These are phyloP conservation scores for Tokudaia muenninki DNA, from an alignment of 2,797 vertebrate species.

Conservation along the genomic window DNA sequence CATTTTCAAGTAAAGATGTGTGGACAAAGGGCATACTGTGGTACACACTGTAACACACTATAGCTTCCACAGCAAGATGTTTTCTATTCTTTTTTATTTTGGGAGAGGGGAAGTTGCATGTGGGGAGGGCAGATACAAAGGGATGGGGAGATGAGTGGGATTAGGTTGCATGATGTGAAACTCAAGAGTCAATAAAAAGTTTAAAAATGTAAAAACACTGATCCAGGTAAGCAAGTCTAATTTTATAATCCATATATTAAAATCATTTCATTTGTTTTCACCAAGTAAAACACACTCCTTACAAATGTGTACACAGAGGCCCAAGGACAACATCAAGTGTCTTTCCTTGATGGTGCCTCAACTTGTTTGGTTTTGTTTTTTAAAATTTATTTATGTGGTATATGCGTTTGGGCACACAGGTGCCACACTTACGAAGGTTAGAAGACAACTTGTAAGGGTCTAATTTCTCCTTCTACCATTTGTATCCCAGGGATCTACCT, in stretches of 20 bases:
- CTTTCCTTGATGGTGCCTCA: neutral
- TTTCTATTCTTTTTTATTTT: neutral
- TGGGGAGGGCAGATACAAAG: neutral
- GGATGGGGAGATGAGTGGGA: neutral
- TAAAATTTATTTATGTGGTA: neutral
- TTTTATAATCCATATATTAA: constrained; percentile 29
- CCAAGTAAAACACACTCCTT: constrained; percentile 27
- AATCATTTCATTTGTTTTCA: constrained; percentile 8
- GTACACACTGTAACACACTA: neutral
- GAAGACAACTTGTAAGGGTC: neutral
- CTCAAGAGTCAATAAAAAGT: neutral
- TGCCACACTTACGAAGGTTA: neutral
- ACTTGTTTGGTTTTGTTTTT: neutral
- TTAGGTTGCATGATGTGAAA: neutral
- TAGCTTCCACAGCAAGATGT: neutral
- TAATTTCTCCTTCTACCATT: neutral
- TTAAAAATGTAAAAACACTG: neutral
- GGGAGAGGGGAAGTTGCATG: neutral
- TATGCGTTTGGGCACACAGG: neutral
- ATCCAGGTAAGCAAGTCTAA: constrained; percentile 29
- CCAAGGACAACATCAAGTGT: neutral
- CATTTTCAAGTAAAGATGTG: neutral
- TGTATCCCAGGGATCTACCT: neutral
- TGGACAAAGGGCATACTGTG: neutral
- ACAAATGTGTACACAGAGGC: neutral